A percentile compares a stretch with the other conserved stretches of the same genome.
Evolutionary conservation across 2,113 vertebrate genomes (phyloP).

Genomic region (Sisor rabdophorus): DNA sequence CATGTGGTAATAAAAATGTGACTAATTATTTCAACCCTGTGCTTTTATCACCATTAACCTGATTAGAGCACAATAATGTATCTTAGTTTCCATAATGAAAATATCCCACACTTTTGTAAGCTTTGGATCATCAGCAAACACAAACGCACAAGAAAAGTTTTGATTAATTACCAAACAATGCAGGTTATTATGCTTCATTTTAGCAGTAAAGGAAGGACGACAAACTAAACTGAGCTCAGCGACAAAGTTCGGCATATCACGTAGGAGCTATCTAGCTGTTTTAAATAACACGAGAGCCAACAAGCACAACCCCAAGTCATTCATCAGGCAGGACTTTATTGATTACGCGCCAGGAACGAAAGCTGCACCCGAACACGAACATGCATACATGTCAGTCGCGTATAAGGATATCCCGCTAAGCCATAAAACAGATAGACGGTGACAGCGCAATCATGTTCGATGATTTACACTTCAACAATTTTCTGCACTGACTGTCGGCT

Average conservation of each 20-base stretch:
- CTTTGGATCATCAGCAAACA: not conserved
- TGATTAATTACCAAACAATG: slow-evolving; percentile 39
- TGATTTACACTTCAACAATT: slow-evolving; percentile 32
- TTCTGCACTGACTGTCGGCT: slow-evolving; percentile 29
- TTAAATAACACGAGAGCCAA: slow-evolving; percentile 23
- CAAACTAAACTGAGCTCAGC: slow-evolving; percentile 19
- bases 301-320: slow-evolving; percentile 9
- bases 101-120: not conserved
- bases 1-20: not conserved
- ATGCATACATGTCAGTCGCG: not conserved
- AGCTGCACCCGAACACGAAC: slow-evolving; percentile 12
- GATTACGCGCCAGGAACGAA: not conserved
- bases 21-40: not conserved
- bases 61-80: slow-evolving; percentile 1
- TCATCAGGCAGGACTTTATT: slow-evolving; percentile 26
- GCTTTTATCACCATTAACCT: not conserved
- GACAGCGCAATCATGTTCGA: slow-evolving; percentile 43
- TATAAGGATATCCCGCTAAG: slow-evolving; percentile 21
- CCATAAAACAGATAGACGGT: slow-evolving; percentile 35
- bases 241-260: not conserved
- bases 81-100: not conserved
- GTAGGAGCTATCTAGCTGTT: not conserved
- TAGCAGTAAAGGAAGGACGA: slow-evolving; percentile 22
- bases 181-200: slow-evolving; percentile 32
- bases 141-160: not conserved